Percentiles rank a stretch among this genome's conserved stretches.
phyloP scores from a whole-genome alignment of 1,140 invertebrate species.

The Bemisia tabaci region DNA sequence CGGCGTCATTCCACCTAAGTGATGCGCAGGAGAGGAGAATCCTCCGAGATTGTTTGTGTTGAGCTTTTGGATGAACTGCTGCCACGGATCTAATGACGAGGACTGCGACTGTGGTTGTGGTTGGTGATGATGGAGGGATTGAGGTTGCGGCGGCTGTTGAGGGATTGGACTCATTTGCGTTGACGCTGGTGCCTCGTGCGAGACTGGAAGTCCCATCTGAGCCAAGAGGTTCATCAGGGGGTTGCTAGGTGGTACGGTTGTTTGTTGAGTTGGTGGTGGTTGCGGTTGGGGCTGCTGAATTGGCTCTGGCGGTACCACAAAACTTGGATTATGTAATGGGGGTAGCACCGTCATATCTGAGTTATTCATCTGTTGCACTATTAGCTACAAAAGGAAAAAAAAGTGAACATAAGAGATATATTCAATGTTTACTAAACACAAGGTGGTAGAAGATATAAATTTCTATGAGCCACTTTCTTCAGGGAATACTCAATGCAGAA shows the following conservation, averaged over 20 bases:
- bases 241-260: slow-evolving; percentile 14
- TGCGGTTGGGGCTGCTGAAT: slow-evolving; percentile 26
- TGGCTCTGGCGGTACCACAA: slow-evolving; percentile 11
- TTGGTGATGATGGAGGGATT: slow-evolving; percentile 13
- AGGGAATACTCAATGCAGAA: too few species aligned
- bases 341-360: slow-evolving; percentile 34
- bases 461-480: too few species aligned
- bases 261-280: slow-evolving; percentile 6
- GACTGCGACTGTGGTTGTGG: slow-evolving; percentile 1
- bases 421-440: too few species aligned
- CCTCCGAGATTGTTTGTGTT: background rate
- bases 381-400: slow-evolving; percentile 24
- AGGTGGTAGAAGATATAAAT: too few species aligned
- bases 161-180: slow-evolving; percentile 2
- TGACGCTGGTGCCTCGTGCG: slow-evolving; percentile 1
- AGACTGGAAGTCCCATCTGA: slow-evolving; percentile 20
- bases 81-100: background rate
- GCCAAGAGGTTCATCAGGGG: slow-evolving; percentile 20
- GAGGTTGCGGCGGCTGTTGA: slow-evolving; percentile 11
- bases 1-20: too few species aligned
- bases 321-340: background rate
- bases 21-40: background rate
- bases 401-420: slow-evolving; percentile 9
- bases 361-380: slow-evolving; percentile 37
- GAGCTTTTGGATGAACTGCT: slow-evolving; percentile 4